These are phyloP conservation scores for Drosophila erecta DNA, from an alignment of 1,140 invertebrate genomes.

Conservation along the genomic window DNA sequence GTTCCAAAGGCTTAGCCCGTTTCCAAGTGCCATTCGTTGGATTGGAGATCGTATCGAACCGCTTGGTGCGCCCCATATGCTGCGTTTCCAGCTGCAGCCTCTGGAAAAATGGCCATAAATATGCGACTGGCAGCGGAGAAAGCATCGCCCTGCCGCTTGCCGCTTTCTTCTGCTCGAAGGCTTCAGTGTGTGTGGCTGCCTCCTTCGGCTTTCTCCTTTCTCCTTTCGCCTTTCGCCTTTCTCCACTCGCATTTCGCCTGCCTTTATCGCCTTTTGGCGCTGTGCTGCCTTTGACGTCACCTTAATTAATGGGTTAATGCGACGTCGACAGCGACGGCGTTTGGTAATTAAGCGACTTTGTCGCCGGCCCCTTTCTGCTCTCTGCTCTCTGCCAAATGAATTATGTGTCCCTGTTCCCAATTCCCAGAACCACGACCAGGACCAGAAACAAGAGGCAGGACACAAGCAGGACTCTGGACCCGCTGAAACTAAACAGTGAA, in stretches of 20 bases:
- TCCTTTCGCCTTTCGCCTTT: constrained; percentile 23
- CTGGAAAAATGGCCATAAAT: constrained; percentile 63
- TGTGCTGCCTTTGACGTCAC: constrained; percentile 78
- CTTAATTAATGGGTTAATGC: constrained; percentile 83
- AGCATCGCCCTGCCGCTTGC: constrained; percentile 48
- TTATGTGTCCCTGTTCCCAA: constrained; percentile 60
- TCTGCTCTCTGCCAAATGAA: constrained; percentile 70
- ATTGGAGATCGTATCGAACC: constrained; percentile 37
- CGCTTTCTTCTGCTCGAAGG: constrained; percentile 30
- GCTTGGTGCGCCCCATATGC: constrained; percentile 39
- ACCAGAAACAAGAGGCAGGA: too few relatives aligned
- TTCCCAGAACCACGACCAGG: neutral
- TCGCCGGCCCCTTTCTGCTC: constrained; percentile 70
- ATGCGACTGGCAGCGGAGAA: constrained; percentile 66
- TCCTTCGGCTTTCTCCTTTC: constrained; percentile 17
- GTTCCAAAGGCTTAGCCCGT: neutral
- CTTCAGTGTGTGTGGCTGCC: constrained; percentile 18
- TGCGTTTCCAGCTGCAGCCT: constrained; percentile 28
- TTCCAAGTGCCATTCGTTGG: constrained; percentile 24
- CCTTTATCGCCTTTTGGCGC: constrained; percentile 58
- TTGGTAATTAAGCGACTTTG: constrained; percentile 82
- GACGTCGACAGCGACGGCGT: constrained; percentile 64
- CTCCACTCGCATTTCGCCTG: constrained; percentile 32
- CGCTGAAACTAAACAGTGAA: constrained; percentile 33
- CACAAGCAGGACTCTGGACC: neutral